Percentiles rank a stretch among this genome's conserved stretches.
Conservation (phyloP, 2,113 vertebrate species). For the Recurvirostra avosetta region DNA sequence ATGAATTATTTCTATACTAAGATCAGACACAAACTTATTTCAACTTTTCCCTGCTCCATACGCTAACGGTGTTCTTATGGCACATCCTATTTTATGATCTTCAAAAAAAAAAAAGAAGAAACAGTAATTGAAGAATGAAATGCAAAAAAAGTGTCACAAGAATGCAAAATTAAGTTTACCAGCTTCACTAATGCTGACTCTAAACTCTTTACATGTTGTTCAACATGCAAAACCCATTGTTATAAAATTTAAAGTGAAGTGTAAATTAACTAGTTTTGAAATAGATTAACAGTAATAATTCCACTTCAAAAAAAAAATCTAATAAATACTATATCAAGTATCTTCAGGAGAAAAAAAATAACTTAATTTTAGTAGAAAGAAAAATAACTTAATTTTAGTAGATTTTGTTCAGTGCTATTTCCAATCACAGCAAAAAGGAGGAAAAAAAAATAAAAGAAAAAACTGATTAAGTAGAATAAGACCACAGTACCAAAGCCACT, state of each 20-base stretch:
- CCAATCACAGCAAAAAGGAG: constrained; percentile 53
- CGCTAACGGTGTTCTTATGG: constrained; percentile 35
- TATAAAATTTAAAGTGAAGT: constrained; percentile 57
- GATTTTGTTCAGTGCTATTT: constrained; percentile 70
- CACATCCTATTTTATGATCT: constrained; percentile 46
- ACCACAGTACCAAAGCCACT: constrained; percentile 71
- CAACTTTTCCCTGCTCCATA: constrained; percentile 37
- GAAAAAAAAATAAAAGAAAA: neutral
- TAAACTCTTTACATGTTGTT: constrained; percentile 47
- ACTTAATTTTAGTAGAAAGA: constrained; percentile 72
- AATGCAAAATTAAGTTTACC: constrained; percentile 48
- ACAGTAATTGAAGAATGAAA: constrained; percentile 45
- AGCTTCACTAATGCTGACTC: constrained; percentile 48
- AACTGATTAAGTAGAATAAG: constrained; percentile 65
- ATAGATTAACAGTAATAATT: constrained; percentile 69
- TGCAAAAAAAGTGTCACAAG: constrained; percentile 44
- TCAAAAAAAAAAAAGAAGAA: neutral
- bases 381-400: constrained; percentile 69
- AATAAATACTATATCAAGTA: constrained; percentile 78
- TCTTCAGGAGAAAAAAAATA: constrained; percentile 72
- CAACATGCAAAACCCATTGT: constrained; percentile 49
- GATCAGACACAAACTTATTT: constrained; percentile 50
- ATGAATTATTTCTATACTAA: constrained; percentile 38
- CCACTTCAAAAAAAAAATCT: constrained; percentile 54
- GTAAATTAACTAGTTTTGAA: constrained; percentile 62